Evolutionary conservation across 53 echinoderm and acorn worm genomes (phyloP), one percentile per base, ranked within the genome.

Genomic region (Echinometra lucunter): DNA sequence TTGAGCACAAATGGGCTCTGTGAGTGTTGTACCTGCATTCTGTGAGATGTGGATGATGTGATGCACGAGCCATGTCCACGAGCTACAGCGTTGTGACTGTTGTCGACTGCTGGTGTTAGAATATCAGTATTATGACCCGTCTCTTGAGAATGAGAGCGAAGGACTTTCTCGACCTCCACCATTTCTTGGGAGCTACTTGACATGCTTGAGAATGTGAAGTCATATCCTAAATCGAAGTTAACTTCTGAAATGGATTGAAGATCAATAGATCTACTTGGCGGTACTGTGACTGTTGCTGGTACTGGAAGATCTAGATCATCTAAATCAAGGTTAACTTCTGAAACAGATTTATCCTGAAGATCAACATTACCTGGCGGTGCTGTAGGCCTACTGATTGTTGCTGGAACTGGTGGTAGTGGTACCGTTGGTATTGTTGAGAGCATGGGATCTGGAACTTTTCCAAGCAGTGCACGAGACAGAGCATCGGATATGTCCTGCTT

Each of bases 121-220:
- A 85, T 23, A 10, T 8, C 6, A 85, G 4, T 23, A 85, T 45
- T 23, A 30, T 30, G 13, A 47, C 56, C 56, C 56, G 56, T 56
- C 7, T 56, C 56, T 13, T 56, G 56, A 56, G 56, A 56, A 9
- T 56, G 56, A 56, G 56, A 56, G 56, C 13, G 56, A 56, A 9
- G 56, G 7, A 45, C 11, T 85, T 85, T n/a, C 6, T 85, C 47
- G 12, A 44, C 13, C 57, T 30, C 32, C 7, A 4, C 25, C 23
- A 89, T 60, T 34, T 60, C 58, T 89, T 89, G 58, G 23, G 60
- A 89, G 89, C 89, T 89, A n/a, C n/a, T n/a, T n/a, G n/a, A n/a
- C n/a, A n/a, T n/a, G 56, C 56, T 56, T 56, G 56, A 56, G 56
- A 56, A 56, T 58, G 89, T 60, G 21, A 89, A 44, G 1, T 16